Evolutionary conservation across 2,888 invertebrate species (phyloP).

Genomic region (Trisateles emortualis): DNA sequence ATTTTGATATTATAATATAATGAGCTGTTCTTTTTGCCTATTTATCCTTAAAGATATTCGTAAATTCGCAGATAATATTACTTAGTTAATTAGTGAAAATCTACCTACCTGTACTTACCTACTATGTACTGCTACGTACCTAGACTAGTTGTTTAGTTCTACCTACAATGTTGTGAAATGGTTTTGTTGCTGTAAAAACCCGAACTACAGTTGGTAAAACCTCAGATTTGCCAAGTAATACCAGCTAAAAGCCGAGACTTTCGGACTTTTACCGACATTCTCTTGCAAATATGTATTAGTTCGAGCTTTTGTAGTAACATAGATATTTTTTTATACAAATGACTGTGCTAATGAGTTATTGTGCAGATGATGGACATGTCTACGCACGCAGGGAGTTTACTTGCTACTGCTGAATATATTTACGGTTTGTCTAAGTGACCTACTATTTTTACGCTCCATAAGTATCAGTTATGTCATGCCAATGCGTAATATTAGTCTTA

Average conservation of each 20-base stretch:
- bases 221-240: background rate
- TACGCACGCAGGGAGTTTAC: background rate
- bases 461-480: conserved; percentile 66
- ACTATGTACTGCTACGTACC: background rate
- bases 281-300: background rate
- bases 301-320: background rate
- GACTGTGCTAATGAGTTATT: conserved; percentile 13
- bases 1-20: no score
- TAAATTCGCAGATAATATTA: no score
- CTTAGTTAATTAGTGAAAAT: background rate
- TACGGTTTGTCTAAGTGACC: conserved; percentile 15
- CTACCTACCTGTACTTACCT: conserved; percentile 7
- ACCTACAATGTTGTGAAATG: no score
- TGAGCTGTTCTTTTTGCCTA: no score
- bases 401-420: background rate
- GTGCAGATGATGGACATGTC: conserved; percentile 30
- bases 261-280: background rate
- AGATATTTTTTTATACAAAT: background rate
- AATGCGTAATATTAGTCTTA: conserved; percentile 82
- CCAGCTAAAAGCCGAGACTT: background rate
- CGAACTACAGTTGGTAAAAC: background rate
- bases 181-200: no score
- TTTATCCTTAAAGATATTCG: no score
- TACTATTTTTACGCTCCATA: conserved; percentile 16
- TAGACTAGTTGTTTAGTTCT: no score